phyloP scores from a whole-genome alignment of 2,888 invertebrate species.

The Agriopis marginaria region DNA sequence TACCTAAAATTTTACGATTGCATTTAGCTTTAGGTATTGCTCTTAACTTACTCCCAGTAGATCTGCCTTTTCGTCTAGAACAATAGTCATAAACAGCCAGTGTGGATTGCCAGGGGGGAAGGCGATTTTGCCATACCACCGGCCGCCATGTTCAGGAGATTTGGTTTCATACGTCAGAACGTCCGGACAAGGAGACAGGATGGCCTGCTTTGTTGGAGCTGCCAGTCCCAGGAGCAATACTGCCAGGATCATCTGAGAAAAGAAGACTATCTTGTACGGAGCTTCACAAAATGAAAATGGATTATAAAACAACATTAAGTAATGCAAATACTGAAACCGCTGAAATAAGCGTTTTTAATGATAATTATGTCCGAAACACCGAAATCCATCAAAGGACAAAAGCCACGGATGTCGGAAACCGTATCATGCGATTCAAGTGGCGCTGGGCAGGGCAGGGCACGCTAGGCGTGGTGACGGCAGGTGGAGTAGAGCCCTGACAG shows the following conservation, averaged over 20 bases:
- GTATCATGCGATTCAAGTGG: no score
- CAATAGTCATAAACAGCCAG: conserved; percentile 17
- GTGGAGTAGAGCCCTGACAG: no score
- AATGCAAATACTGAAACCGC: no score
- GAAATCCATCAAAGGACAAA: no score
- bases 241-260: not conserved
- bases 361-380: no score
- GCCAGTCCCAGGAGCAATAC: conserved; percentile 5
- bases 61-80: conserved; percentile 16
- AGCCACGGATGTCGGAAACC: no score
- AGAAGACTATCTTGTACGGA: not conserved
- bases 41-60: conserved; percentile 19
- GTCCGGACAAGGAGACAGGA: conserved; percentile 13
- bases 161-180: conserved; percentile 10
- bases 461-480: no score
- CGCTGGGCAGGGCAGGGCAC: no score
- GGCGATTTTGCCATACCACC: conserved; percentile 18
- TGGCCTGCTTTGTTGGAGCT: conserved; percentile 1
- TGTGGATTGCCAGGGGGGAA: conserved; percentile 3
- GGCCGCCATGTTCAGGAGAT: not conserved
- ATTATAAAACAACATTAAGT: no score
- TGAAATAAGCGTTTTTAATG: no score
- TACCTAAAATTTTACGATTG: no score
- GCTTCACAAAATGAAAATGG: no score
- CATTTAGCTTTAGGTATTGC: not conserved